Evolutionary conservation across 2,113 vertebrate genomes (phyloP).

Genomic region (Bujurquina vittata): DNA sequence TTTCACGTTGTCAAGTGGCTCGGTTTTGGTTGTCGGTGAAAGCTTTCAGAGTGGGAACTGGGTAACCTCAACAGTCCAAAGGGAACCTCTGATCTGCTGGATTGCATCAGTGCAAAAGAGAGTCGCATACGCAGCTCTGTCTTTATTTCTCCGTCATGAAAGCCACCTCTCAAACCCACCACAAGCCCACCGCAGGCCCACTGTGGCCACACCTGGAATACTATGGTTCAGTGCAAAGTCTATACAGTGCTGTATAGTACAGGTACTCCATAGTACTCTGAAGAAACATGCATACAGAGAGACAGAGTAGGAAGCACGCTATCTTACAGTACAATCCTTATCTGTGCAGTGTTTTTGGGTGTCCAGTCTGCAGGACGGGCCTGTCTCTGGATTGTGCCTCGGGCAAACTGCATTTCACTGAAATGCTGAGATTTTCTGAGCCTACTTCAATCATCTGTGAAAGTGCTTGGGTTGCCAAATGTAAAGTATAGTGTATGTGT

Average conservation of each 20-base stretch:
- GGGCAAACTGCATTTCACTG: constrained; percentile 64
- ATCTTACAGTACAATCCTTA: constrained; percentile 78
- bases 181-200: constrained; percentile 31
- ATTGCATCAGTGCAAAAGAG: constrained; percentile 78
- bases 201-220: constrained; percentile 57
- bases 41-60: constrained; percentile 55
- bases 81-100: constrained; percentile 72
- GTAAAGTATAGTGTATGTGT: constrained; percentile 25
- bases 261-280: constrained; percentile 77
- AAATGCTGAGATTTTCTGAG: constrained; percentile 50
- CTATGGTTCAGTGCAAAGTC: constrained; percentile 82
- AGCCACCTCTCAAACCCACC: constrained; percentile 10
- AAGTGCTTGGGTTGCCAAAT: constrained; percentile 9
- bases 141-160: constrained; percentile 38
- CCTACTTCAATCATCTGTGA: constrained; percentile 25
- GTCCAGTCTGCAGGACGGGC: constrained; percentile 56
- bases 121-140: constrained; percentile 59
- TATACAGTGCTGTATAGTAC: constrained; percentile 79
- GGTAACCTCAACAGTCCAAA: constrained; percentile 61
- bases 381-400: constrained; percentile 56
- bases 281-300: constrained; percentile 80
- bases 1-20: constrained; percentile 64
- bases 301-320: constrained; percentile 79
- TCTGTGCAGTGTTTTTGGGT: constrained; percentile 73
- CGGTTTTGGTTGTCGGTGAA: constrained; percentile 68